Evolutionary conservation across 2,797 vertebrate genomes (phyloP), one percentile per base, ranked within the genome.

Genomic region (Lateolabrax maculatus): DNA sequence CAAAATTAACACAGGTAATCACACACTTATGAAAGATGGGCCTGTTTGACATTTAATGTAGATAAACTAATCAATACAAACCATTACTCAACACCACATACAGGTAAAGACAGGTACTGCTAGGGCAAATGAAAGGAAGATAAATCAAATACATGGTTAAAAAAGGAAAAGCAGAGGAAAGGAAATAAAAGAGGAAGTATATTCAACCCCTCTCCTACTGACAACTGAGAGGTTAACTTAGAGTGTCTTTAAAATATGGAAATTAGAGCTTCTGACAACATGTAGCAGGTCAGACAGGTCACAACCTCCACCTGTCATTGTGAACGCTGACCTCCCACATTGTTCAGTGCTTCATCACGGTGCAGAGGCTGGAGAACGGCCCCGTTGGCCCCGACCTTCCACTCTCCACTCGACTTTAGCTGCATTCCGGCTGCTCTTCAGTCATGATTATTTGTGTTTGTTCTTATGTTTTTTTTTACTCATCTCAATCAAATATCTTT

Each of bases 251-350:
- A 56, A 56, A 83, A 75, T 57, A 63, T 61, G 71, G 36, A 75
- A 84, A 80, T 27, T 16, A 49, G n/a, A 75, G 51, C 27, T 58
- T 57, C 1, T n/a, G 51, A n/a, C 21, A 63, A 65, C 23, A 70
- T 27, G 25, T 27, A 57, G 53, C 56, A 61, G 49, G 36, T 37
- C 65, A 86, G 83, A 84, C 75, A 73, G 84, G 82, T 87, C 77
- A 58, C 53, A 52, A 76, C 81, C 71, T 77, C 73, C 19, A 84
- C 53, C 70, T 81, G 84, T 60, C 67, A 64, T 48, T 37, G 52
- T 87, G 85, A 89, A n/a, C 90, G 83, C 34, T 80, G 78, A 87
- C 81, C 82, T 72, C 70, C 3, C 29, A 13, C 49, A 21, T 37
- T 77, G 46, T 68, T 57, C 15, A 25, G 49, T 9, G 29, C 12